Evolutionary conservation across 2,888 invertebrate genomes (phyloP), one percentile per base, ranked within the genome.

Genomic region (Eupithecia vulgata): DNA sequence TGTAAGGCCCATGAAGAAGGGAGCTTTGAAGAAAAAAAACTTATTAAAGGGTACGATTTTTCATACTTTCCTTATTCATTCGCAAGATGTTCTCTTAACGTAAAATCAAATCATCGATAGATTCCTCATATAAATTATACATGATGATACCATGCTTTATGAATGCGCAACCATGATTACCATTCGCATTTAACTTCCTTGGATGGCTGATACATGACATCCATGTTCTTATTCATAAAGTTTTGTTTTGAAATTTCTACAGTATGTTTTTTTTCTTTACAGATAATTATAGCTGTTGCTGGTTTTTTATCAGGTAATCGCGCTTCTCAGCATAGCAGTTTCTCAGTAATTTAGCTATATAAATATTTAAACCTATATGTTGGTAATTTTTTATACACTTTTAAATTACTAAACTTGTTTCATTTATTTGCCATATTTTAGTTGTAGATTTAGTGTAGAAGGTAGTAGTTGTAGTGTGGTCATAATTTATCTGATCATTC

Each of bases 131-230:
- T n/a, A 35, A 17, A 17, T n/a, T 35, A 6, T 25, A 30, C 1
- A 89, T 94, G 94, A 94, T 94, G 94, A 92, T 92, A 92, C 76
- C 89, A 92, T 94, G 93, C 93, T 82, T 88, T 79, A 93, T 94
- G 94, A 93, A 92, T 89, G 94, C 91, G 94, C 92, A 94, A 93
- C 92, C 91, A 77, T 94, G 94, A 93, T 94, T 94, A 94, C 93
- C 91, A 94, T 40, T 8, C 87, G 91, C 93, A 93, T 93, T 90
- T 91, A 92, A 93, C 94, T 94, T 94, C 94, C 94, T 94, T 94
- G 94, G 94, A 94, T 94, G 94, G 93, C 94, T 94, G 94, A 94
- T 71, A 70, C 25, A 25, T 13, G 12, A 57, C 57, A 57, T 57
- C 17, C 5, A 57, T 57, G 45, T 45, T 45, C 7, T 57, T 25